Percentiles rank a stretch among this genome's conserved stretches.
Evolutionary conservation across 2,797 vertebrate species (phyloP).

Genomic region (Bryconaethiops microstoma): DNA sequence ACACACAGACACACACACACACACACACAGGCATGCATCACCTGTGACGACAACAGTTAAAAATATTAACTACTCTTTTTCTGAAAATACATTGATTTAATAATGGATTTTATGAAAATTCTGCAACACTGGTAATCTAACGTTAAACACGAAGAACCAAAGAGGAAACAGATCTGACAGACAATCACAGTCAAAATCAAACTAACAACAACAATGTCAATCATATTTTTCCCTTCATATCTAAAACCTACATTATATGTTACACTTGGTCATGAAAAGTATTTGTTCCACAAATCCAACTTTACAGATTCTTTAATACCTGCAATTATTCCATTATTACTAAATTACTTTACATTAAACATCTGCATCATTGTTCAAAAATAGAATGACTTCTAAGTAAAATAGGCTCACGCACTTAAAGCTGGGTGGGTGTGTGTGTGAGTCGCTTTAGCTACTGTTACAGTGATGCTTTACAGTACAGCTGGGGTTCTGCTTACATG

Average conservation of each 20-base stretch:
- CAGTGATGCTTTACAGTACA: slow-evolving; percentile 37
- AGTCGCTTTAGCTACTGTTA: slow-evolving; percentile 34
- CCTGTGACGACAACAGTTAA: not conserved
- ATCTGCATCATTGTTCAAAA: slow-evolving; percentile 32
- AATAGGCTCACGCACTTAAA: slow-evolving; percentile 45
- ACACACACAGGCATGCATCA: not conserved
- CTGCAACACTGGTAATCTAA: not conserved
- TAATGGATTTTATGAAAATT: slow-evolving; percentile 5
- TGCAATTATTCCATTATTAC: slow-evolving; percentile 18
- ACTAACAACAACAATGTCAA: not conserved
- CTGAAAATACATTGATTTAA: slow-evolving; percentile 33
- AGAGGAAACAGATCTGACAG: not conserved
- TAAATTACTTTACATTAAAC: slow-evolving; percentile 44
- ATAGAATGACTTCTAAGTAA: slow-evolving; percentile 45
- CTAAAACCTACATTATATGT: not conserved
- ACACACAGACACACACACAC: too few relatives aligned
- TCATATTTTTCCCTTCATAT: slow-evolving; percentile 19
- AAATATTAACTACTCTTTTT: too few relatives aligned
- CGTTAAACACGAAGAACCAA: slow-evolving; percentile 1
- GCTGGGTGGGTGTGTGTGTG: slow-evolving; percentile 26
- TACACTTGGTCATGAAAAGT: slow-evolving; percentile 28
- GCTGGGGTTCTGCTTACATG: slow-evolving; percentile 36
- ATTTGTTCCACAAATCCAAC: slow-evolving; percentile 43
- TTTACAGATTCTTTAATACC: slow-evolving; percentile 4
- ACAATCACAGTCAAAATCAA: slow-evolving; percentile 16